A percentile compares a stretch with the other conserved stretches of the same genome.
Conservation (phyloP, 2,797 vertebrate genomes). For the Yasuhikotakia modesta region DNA sequence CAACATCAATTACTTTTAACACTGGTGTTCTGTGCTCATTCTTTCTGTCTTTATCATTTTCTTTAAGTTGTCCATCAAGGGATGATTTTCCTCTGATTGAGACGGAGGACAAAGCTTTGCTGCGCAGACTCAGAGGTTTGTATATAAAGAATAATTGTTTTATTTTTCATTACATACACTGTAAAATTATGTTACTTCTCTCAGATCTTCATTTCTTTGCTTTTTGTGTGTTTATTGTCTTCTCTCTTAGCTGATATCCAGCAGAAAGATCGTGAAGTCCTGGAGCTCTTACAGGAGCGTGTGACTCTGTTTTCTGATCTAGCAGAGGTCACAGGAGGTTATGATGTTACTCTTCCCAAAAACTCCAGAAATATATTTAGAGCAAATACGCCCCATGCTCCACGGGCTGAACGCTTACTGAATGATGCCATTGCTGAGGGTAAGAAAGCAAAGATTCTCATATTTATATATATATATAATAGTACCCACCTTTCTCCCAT, state of each 20-base stretch:
- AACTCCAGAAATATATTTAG: constrained; percentile 82
- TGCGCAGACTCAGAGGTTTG: constrained; percentile 83
- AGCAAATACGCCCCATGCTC: constrained; percentile 77
- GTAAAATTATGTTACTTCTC: no score
- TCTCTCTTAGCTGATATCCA: constrained; percentile 81
- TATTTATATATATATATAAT: no score
- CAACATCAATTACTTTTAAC: not conserved
- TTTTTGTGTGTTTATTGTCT: not conserved
- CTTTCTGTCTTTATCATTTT: constrained; percentile 6
- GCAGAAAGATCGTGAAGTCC: constrained; percentile 86
- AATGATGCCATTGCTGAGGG: constrained; percentile 84
- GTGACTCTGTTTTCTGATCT: constrained; percentile 86
- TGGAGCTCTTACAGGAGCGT: constrained; percentile 89
- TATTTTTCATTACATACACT: not conserved
- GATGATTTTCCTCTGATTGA: constrained; percentile 91
- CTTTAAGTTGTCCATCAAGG: constrained; percentile 85
- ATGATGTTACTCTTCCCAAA: constrained; percentile 59
- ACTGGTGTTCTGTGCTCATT: not conserved
- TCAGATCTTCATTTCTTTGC: not conserved
- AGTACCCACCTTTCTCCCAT: no score
- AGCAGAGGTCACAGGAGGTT: constrained; percentile 76
- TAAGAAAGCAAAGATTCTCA: constrained; percentile 54
- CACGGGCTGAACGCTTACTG: constrained; percentile 82
- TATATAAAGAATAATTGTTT: not conserved
- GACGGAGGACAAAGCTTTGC: constrained; percentile 86